Percentiles rank a stretch among this genome's conserved stretches.
These are phyloP conservation scores for Spinus pinus DNA, from an alignment of 2,797 vertebrate species.

Conservation along the genomic window DNA sequence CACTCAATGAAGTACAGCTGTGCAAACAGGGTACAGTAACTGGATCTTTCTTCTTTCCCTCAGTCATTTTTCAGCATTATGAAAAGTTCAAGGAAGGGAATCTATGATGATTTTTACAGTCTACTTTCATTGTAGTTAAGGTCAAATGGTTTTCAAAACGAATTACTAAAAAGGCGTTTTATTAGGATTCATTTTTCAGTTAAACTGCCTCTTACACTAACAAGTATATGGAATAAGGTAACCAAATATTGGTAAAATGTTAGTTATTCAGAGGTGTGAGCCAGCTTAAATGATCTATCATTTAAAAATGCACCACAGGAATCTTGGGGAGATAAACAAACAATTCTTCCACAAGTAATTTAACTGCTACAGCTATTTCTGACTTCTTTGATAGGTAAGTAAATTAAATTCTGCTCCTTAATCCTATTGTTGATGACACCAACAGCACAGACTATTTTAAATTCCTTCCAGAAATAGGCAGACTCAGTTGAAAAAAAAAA, in stretches of 20 bases:
- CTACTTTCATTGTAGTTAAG: constrained; percentile 52
- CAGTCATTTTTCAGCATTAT: constrained; percentile 65
- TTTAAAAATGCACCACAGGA: background rate
- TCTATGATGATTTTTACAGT: constrained; percentile 63
- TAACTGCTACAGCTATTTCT: background rate
- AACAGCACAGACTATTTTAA: background rate
- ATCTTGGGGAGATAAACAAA: constrained; percentile 37
- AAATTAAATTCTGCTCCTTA: background rate
- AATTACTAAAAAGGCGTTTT: constrained; percentile 54
- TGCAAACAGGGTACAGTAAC: constrained; percentile 83
- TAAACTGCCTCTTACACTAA: constrained; percentile 22
- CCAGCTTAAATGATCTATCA: background rate
- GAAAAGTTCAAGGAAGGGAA: constrained; percentile 69
- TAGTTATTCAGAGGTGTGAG: background rate
- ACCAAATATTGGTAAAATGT: background rate
- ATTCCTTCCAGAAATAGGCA: background rate
- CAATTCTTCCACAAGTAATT: constrained; percentile 11
- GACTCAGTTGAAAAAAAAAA: background rate
- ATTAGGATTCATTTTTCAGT: constrained; percentile 32
- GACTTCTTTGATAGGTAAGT: background rate
- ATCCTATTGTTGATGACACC: background rate
- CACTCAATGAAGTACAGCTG: constrained; percentile 83
- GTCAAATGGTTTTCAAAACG: constrained; percentile 67
- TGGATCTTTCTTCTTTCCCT: constrained; percentile 64
- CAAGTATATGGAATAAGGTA: background rate